phyloP scores from a whole-genome alignment of 2,797 vertebrate species.

The Crocidura indochinensis region DNA sequence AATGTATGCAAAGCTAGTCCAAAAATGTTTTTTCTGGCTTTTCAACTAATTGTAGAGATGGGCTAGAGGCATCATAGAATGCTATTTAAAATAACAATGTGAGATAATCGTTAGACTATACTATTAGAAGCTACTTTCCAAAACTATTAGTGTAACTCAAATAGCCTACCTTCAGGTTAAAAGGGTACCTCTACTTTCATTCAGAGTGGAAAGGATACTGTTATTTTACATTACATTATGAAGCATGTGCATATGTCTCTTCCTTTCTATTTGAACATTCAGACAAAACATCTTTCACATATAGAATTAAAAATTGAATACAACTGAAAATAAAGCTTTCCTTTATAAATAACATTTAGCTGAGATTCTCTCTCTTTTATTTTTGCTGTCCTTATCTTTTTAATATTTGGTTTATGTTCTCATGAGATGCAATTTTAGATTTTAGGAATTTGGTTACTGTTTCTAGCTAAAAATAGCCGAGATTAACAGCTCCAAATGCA shows the following conservation, averaged over 20 bases:
- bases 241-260: neutral
- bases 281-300: neutral
- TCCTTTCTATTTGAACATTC: neutral
- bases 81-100: no score
- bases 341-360: neutral
- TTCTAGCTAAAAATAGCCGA: slow-evolving; percentile 74
- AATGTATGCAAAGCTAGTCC: neutral
- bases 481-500: slow-evolving; percentile 57
- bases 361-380: neutral
- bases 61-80: no score
- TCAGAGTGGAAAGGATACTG: neutral
- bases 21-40: no score
- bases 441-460: slow-evolving; percentile 47
- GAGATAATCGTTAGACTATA: no score
- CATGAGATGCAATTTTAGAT: slow-evolving; percentile 11
- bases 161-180: neutral
- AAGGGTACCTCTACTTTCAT: neutral
- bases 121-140: no score
- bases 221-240: neutral
- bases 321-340: neutral
- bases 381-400: neutral
- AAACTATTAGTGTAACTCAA: neutral
- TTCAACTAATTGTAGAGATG: no score
- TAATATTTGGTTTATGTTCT: neutral
- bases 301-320: slow-evolving; percentile 22